A percentile compares a stretch with the other conserved stretches of the same genome.
phyloP scores from a whole-genome alignment of 2,888 invertebrate genomes.

The Melipona beecheii region DNA sequence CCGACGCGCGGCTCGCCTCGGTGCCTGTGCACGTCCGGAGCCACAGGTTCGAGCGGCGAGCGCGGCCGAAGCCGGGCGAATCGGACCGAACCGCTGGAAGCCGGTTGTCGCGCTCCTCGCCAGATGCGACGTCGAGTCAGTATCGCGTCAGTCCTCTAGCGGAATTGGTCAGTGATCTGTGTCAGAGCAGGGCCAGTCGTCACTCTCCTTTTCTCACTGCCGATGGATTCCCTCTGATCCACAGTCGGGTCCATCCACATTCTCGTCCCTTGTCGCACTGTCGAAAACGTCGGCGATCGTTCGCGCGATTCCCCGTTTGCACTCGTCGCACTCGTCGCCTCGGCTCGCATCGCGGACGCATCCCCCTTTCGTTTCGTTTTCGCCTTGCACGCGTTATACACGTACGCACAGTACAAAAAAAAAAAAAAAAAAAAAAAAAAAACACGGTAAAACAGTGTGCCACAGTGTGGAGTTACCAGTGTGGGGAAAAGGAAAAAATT shows the following conservation, averaged over 20 bases:
- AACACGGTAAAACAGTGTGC: constrained; percentile 64
- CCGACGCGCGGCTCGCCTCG: neutral
- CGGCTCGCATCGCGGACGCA: constrained; percentile 11
- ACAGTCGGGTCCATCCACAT: neutral
- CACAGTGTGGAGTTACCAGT: constrained; percentile 72
- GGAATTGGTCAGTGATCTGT: constrained; percentile 80
- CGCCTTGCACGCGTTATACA: constrained; percentile 5
- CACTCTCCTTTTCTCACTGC: constrained; percentile 39
- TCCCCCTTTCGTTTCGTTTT: constrained; percentile 1
- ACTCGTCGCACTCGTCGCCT: constrained; percentile 7
- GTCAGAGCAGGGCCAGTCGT: constrained; percentile 75
- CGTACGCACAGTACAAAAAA: constrained; percentile 26
- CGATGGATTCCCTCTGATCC: constrained; percentile 1
- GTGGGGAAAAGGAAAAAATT: constrained; percentile 65
- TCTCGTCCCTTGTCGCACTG: neutral
- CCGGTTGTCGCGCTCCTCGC: constrained; percentile 74
- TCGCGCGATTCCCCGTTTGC: neutral
- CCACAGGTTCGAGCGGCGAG: constrained; percentile 42
- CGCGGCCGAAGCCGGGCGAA: constrained; percentile 67
- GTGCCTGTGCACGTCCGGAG: constrained; percentile 1
- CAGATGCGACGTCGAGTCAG: constrained; percentile 74
- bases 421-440: constrained; percentile 11
- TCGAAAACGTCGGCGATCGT: neutral
- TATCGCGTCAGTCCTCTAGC: constrained; percentile 80
- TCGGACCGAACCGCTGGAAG: constrained; percentile 66